Conservation (phyloP, 64 coral and sea anemone species). For the Trachythela sp. region DNA sequence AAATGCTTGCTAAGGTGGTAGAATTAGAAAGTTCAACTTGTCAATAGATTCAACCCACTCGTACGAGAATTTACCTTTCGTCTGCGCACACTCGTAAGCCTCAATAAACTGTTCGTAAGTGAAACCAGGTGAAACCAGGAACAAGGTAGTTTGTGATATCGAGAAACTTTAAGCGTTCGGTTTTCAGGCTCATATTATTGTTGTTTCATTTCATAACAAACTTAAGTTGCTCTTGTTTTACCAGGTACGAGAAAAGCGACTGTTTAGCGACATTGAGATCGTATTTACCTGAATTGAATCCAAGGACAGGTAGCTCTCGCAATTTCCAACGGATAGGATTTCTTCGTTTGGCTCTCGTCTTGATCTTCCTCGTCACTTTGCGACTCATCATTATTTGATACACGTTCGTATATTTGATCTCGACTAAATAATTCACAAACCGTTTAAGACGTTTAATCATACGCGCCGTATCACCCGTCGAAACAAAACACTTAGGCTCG, state of each 20-base stretch:
- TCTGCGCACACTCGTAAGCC: background rate
- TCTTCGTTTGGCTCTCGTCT: too few species aligned
- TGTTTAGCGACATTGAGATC: background rate
- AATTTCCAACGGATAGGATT: too few species aligned
- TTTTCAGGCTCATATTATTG: background rate
- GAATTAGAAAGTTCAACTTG: background rate
- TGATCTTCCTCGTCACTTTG: too few species aligned
- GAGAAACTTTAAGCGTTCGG: background rate
- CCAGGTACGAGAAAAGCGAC: background rate
- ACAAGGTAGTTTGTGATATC: background rate
- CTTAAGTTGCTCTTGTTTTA: background rate
- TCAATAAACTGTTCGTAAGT: background rate
- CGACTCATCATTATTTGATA: too few species aligned
- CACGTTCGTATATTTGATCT: too few species aligned
- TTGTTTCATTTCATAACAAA: background rate
- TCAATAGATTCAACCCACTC: background rate
- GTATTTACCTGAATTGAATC: background rate
- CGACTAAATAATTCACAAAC: too few species aligned
- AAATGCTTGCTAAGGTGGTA: background rate
- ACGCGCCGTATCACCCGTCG: background rate
- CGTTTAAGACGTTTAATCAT: background rate
- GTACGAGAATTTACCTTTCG: background rate
- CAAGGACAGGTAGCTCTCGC: background rate
- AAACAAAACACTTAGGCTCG: constrained; percentile 1
- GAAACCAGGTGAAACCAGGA: background rate